Percentiles rank a stretch among this genome's conserved stretches.
Conservation (phyloP, 2,113 vertebrate genomes). For the Chamaea fasciata region DNA sequence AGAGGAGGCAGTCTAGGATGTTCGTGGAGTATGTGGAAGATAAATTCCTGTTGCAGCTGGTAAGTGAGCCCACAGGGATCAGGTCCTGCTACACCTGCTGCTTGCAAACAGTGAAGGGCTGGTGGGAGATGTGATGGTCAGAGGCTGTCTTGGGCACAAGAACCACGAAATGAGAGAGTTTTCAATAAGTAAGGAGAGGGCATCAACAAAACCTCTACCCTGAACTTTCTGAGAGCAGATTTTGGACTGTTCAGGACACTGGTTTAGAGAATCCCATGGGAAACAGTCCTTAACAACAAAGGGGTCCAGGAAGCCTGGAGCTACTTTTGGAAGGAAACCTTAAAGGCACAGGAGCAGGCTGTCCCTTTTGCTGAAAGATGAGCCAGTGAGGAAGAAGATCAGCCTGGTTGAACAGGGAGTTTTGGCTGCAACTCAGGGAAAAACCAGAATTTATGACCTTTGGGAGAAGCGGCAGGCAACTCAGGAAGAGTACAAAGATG, state of each 20-base stretch:
- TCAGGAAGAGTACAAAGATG: not conserved
- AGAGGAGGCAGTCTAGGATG: not conserved
- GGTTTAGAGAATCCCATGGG: not conserved
- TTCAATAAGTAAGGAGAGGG: not conserved
- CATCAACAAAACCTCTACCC: not conserved
- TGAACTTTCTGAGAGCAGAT: not conserved
- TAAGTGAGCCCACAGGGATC: not conserved
- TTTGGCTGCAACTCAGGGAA: not conserved
- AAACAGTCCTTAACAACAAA: not conserved
- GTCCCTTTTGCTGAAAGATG: not conserved
- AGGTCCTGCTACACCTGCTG: not conserved
- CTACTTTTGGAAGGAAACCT: not conserved
- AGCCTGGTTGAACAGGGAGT: not conserved
- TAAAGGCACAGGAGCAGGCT: not conserved
- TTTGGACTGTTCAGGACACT: not conserved
- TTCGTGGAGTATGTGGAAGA: not conserved
- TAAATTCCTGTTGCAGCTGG: not conserved
- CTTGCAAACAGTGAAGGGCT: not conserved
- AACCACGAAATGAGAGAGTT: not conserved
- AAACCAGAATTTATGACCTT: not conserved
- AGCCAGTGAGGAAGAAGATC: not conserved
- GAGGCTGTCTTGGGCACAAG: fast-evolving
- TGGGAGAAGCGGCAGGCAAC: not conserved
- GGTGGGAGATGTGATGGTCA: not conserved
- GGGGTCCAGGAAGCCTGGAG: not conserved